A percentile compares a stretch with the other conserved stretches of the same genome.
phyloP scores from a whole-genome alignment of 2,888 invertebrate species.

The Cerastis leucographa region DNA sequence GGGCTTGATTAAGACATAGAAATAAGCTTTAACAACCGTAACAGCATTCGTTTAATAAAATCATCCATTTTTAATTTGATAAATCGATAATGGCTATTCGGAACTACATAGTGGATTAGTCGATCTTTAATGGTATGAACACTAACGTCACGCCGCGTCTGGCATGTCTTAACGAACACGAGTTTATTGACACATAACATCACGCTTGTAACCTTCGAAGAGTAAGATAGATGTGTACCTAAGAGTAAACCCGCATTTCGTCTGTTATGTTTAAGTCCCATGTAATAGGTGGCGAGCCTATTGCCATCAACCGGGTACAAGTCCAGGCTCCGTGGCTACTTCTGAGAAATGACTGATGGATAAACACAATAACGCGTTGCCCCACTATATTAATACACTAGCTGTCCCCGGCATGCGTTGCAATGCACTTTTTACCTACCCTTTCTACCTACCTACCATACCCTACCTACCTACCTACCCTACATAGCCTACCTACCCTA shows the following conservation, averaged over 20 bases:
- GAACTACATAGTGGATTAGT: conserved; percentile 52
- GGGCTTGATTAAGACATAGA: conserved; percentile 49
- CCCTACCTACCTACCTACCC: too few species aligned
- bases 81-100: conserved; percentile 56
- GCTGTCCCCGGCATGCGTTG: too few species aligned
- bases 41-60: conserved; percentile 46
- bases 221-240: not conserved
- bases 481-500: too few species aligned
- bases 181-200: conserved; percentile 41
- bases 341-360: not conserved
- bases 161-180: conserved; percentile 30
- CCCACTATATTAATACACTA: conserved; percentile 47
- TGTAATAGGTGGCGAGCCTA: not conserved
- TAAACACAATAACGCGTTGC: not conserved
- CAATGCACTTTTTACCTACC: too few species aligned
- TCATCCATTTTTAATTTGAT: conserved; percentile 49
- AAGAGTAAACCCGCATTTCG: not conserved
- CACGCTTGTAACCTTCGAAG: not conserved
- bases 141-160: conserved; percentile 45
- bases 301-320: not conserved
- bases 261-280: not conserved
- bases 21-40: conserved; percentile 40
- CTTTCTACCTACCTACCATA: too few species aligned
- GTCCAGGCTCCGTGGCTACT: not conserved
- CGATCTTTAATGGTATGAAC: conserved; percentile 54